Base-by-base conservation (phyloP, 1,140 invertebrate species). In the Leptinotarsa lineolata region DNA sequence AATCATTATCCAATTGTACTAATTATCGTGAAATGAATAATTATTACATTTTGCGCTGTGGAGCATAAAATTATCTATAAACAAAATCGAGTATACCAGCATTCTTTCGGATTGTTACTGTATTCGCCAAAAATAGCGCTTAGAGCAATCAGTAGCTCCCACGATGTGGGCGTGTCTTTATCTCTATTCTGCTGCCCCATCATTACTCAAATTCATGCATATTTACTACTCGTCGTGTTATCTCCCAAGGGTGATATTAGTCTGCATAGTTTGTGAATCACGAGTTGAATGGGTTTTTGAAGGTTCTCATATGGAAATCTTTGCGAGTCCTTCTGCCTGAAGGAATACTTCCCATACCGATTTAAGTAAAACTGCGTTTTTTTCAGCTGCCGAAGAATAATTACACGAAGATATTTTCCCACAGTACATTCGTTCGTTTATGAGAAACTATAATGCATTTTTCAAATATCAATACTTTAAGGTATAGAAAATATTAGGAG, bases 191-290 rank as follows among this genome's bases (percentile, higher is more conserved):
- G 48, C 48, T 54, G 16, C 15, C 48, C 16, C 48, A 13, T 54
- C n/a, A 54, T 54, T 54, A 54, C 48, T 18, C 15, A 54, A 54
- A 54, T 54, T 54, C 48, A 18, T 54, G 48, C 48, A 54, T 54
- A 54, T n/a, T 54, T 54, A 5, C 48, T 15, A 15, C 48, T 54
- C 4, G 5, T 54, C 48, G 2, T 18, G 1, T 54, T 18, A 18
- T 54, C n/a, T 54, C 30, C 30, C 48, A 54, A 54, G n/a, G 48
- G 48, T 18, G 48, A 13, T 18, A 54, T 54, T 54, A 54, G 48
- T 8, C 15, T 54, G 48, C 48, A 54, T n/a, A 54, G 16, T 54
- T 54, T n/a, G 48, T 54, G 2, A 54, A 54, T 54, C n/a, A 54
- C 48, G 48, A 15, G n/a, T 54, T 54, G 48, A n/a, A 54, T 39